phyloP scores from a whole-genome alignment of 2,797 vertebrate species.

The Melanotaenia parkinsoni region DNA sequence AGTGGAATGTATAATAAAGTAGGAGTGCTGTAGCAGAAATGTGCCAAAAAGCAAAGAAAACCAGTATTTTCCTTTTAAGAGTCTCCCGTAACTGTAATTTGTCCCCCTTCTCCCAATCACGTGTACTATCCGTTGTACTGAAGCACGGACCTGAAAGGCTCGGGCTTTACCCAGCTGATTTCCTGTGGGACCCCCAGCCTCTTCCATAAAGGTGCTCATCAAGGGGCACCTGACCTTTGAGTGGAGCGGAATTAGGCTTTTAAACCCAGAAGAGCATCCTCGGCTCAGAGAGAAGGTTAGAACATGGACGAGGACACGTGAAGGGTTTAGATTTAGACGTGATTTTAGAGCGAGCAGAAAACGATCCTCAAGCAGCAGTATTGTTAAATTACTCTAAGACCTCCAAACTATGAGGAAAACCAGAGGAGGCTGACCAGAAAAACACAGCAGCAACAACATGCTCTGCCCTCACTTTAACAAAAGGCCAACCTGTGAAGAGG shows the following conservation, averaged over 20 bases:
- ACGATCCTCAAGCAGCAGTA: slow-evolving; percentile 17
- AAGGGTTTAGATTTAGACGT: neutral
- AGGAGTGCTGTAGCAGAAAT: slow-evolving; percentile 30
- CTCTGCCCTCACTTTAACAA: slow-evolving; percentile 50
- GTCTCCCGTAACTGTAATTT: neutral
- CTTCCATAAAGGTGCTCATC: slow-evolving; percentile 60
- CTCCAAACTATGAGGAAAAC: slow-evolving; percentile 16
- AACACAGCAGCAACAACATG: slow-evolving; percentile 34
- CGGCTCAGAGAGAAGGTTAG: slow-evolving; percentile 58
- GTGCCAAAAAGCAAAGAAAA: slow-evolving; percentile 58
- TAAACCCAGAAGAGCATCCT: slow-evolving; percentile 57
- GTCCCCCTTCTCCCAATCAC: slow-evolving; percentile 18
- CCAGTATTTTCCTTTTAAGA: slow-evolving; percentile 52
- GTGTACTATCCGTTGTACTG: slow-evolving; percentile 10
- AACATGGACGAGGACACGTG: slow-evolving; percentile 14
- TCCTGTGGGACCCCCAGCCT: slow-evolving; percentile 52
- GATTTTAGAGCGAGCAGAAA: slow-evolving; percentile 12
- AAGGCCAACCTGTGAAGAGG: slow-evolving; percentile 60
- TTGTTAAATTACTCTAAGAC: slow-evolving; percentile 30
- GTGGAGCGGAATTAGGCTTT: slow-evolving; percentile 44
- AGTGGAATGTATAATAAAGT: slow-evolving; percentile 47
- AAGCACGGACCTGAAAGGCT: slow-evolving; percentile 14
- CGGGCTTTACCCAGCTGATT: slow-evolving; percentile 44
- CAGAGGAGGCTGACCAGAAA: neutral
- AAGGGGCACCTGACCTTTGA: slow-evolving; percentile 65